Evolutionary conservation across 23 tunicate genomes (phyloP), one percentile per base, ranked within the genome.

Genomic region (Botrylloides violaceus): DNA sequence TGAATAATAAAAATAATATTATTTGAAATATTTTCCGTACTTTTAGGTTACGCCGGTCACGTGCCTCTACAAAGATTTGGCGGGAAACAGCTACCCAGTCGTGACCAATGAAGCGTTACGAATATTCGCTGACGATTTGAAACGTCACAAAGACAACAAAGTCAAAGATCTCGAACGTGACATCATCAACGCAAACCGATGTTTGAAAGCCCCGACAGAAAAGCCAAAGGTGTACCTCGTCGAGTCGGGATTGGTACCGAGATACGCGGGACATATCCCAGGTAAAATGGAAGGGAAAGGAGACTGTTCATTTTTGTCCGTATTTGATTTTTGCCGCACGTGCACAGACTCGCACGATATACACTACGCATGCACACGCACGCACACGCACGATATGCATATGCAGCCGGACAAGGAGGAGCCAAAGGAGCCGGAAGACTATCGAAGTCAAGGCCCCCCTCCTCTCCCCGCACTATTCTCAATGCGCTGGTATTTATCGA

Each of bases 201-300:
- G 49, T 32, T 9, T 59, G 25, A 58, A 72, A 4, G 37, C 50
- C 56, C 37, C 79, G 24, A 31, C 58, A 28, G 72, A 48, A 15
- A 70, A 64, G 19, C 73, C 66, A 18, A 60, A 61, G 21, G 75
- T 88, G 2, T 88, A 79, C 59, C 59, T 78, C 34, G 60, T 75
- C 3, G 84, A 88, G 19, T 59, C 84, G 0, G 96, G 96, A 34
- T 59, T 82, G 0, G 77, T 88, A 22, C 96, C 96, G 34, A 77
- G 82, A 72, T 88, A 88, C 61, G 80, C 88, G 0, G 96, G 96
- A 36, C 77, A 88, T 37, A 88, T 88, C 34, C 96, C 96, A 77
- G 96, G 96, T 88, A 55, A 36, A 29, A 21, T 63, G 22, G 20
- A 21, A n/a, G n/a, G n/a, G n/a, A n/a, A n/a, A n/a, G n/a, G n/a